phyloP scores from a whole-genome alignment of 2,888 invertebrate species.

The Ectemnius continuus region DNA sequence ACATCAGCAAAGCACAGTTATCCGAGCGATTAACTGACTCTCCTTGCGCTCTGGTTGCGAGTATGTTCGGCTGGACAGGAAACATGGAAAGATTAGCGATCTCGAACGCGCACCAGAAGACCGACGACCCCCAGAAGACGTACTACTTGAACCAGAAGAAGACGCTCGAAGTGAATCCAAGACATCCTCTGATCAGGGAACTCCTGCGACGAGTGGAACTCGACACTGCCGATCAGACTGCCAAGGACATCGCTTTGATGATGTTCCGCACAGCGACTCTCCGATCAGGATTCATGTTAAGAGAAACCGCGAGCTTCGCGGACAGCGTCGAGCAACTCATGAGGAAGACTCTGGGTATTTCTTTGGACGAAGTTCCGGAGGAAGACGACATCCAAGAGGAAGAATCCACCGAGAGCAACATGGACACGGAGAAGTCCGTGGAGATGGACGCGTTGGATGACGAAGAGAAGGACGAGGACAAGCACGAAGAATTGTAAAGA shows the following conservation, averaged over 20 bases:
- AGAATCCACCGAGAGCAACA: constrained; percentile 55
- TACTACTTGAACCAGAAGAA: constrained; percentile 97
- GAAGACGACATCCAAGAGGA: constrained; percentile 66
- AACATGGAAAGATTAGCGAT: constrained; percentile 98
- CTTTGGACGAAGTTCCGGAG: constrained; percentile 84
- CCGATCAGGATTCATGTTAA: constrained; percentile 95
- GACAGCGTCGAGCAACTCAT: constrained; percentile 94
- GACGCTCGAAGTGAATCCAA: constrained; percentile 97
- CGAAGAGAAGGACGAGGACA: constrained; percentile 76
- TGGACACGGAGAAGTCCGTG: constrained; percentile 58
- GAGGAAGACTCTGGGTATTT: constrained; percentile 87
- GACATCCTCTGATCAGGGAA: constrained; percentile 97
- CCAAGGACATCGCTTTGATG: constrained; percentile 91
- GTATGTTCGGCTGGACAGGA: constrained; percentile 99
- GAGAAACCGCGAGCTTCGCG: constrained; percentile 92
- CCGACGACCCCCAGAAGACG: constrained; percentile 93
- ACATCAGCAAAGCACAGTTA: constrained; percentile 87
- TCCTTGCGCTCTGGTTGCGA: constrained; percentile 97
- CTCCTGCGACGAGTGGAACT: constrained; percentile 89
- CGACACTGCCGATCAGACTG: constrained; percentile 87
- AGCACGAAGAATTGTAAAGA: constrained; percentile 83
- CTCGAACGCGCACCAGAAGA: constrained; percentile 97
- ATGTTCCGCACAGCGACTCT: constrained; percentile 96
- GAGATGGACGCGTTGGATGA: constrained; percentile 73
- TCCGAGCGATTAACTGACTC: constrained; percentile 94